Evolutionary conservation across 1,140 invertebrate species (phyloP).

Genomic region (Prorops nasuta): DNA sequence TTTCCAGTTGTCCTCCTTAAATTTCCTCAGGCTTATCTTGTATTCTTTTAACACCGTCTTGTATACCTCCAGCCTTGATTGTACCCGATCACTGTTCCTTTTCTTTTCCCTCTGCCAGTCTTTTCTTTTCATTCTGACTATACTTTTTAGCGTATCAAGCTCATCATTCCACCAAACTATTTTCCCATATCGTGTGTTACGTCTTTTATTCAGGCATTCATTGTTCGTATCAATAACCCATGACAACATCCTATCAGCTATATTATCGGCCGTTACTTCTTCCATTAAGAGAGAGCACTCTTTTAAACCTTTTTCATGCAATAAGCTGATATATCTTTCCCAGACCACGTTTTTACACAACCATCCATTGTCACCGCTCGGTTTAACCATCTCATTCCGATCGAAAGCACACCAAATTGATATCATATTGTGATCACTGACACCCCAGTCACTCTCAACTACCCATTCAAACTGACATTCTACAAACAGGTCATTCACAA

Average conservation of each 20-base stretch:
- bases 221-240: slow-evolving; percentile 1
- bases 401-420: background rate
- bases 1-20: background rate
- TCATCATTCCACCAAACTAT: background rate
- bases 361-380: background rate
- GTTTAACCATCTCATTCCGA: background rate
- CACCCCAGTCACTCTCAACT: background rate
- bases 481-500: background rate
- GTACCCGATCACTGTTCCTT: background rate
- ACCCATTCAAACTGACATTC: background rate
- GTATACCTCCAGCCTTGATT: background rate
- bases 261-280: background rate
- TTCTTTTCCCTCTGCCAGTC: background rate
- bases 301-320: background rate
- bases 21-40: background rate
- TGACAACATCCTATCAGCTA: background rate
- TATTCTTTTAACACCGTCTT: background rate
- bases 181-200: background rate
- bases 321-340: background rate
- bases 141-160: background rate
- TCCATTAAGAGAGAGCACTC: too few relatives aligned
- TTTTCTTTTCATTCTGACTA: background rate
- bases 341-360: background rate
- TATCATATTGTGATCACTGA: slow-evolving; percentile 4
- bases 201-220: background rate